Evolutionary conservation across 2,888 invertebrate genomes (phyloP).

Genomic region (Agriopis leucophaearia): DNA sequence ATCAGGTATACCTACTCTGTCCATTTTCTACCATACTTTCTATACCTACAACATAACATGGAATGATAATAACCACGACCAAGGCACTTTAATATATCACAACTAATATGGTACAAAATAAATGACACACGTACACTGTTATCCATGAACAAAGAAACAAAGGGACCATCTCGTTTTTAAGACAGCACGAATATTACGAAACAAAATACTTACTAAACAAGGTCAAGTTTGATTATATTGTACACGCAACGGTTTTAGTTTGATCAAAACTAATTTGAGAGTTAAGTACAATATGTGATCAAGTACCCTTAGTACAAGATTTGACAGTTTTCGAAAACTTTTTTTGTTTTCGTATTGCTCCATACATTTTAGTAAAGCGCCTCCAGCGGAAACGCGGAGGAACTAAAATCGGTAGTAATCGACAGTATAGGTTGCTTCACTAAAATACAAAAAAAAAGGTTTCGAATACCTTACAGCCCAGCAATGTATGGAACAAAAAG

Average conservation of each 20-base stretch:
- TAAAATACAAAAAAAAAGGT: too few relatives aligned
- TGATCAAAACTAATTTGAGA: constrained; percentile 3
- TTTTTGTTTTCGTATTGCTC: too few relatives aligned
- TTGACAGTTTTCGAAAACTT: too few relatives aligned
- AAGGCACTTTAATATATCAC: constrained; percentile 46
- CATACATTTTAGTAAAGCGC: too few relatives aligned
- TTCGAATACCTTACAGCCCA: too few relatives aligned
- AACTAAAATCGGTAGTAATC: too few relatives aligned
- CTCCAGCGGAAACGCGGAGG: too few relatives aligned
- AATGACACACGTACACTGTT: not conserved
- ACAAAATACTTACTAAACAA: constrained; percentile 11
- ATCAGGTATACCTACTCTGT: constrained; percentile 59
- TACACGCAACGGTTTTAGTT: constrained; percentile 24
- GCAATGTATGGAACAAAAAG: too few relatives aligned
- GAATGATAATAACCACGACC: constrained; percentile 54
- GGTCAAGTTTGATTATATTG: constrained; percentile 22
- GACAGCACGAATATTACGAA: constrained; percentile 18
- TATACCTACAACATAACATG: constrained; percentile 42
- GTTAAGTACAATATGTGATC: not conserved
- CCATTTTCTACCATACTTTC: constrained; percentile 41
- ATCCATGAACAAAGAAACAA: constrained; percentile 21
- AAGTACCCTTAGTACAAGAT: too few relatives aligned
- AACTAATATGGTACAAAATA: constrained; percentile 20
- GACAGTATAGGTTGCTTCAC: too few relatives aligned
- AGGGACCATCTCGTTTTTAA: not conserved